Base-by-base conservation (phyloP, 23 tunicate genomes). In the Botrylloides violaceus region DNA sequence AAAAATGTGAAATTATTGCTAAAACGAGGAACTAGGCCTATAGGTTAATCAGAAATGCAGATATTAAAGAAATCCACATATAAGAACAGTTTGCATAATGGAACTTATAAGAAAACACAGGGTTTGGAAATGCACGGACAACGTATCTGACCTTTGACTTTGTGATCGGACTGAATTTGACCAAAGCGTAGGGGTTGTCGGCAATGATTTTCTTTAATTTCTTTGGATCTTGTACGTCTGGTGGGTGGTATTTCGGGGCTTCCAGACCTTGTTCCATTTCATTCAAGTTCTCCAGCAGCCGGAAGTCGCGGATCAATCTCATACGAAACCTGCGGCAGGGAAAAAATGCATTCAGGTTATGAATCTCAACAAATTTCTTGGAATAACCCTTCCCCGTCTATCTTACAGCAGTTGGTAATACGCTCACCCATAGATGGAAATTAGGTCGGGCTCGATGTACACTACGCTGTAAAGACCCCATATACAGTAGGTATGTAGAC, bases 211-310 rank as follows among this genome's bases (percentile, higher is more conserved):
- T 80, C 6, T 62, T 70, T 38, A 77, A 36, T 36, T 76, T 83
- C 65, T 65, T 61, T n/a, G 56, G 58, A 38, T 91, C 76, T 59
- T 66, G 48, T 28, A 91, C 74, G 43, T 91, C 98, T 21, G 58
- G 37, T 1, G 98, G 84, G 63, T 83, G 91, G 66, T 91, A 91
- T 49, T 91, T 91, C 25, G 98, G 98, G 20, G 98, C 83, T 79
- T 91, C 98, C 77, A 91, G 37, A 15, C 83, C 89, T 50, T 79
- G 80, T 49, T 91, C 98, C 91, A 91, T 83, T 79, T 91, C 98
- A 29, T 83, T 91, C 32, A 91, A 37, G 63, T 91, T 91, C 61
- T 83, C 98, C 23, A 91, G 76, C 59, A 91, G 73, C 9, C 88
- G 78, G 53, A 87, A 87, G 58, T 87, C 87, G 60, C 95, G 95